These are phyloP conservation scores for Spea bombifrons DNA, from an alignment of 2,113 vertebrate species.

Conservation along the genomic window DNA sequence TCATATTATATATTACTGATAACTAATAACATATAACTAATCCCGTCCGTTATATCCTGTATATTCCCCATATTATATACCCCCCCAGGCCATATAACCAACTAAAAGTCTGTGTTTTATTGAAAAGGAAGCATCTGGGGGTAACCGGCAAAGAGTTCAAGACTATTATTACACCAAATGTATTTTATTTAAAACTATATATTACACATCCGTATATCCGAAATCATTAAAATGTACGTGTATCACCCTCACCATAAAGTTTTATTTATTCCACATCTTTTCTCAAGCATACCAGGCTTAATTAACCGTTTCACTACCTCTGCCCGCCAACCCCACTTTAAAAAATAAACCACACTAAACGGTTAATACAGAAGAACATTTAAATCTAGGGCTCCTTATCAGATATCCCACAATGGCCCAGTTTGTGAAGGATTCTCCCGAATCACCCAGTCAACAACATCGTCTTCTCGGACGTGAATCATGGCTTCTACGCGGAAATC, in stretches of 20 bases:
- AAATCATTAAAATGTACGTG: constrained; percentile 10
- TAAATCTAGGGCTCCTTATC: too few relatives aligned
- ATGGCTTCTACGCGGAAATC: neutral
- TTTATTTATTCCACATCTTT: constrained; percentile 11
- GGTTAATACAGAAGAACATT: neutral
- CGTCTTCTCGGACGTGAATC: neutral
- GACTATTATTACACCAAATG: constrained; percentile 25
- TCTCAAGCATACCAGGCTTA: constrained; percentile 39
- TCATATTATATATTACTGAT: too few relatives aligned
- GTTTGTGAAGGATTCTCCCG: too few relatives aligned
- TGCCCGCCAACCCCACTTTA: neutral
- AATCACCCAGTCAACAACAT: constrained; percentile 29
- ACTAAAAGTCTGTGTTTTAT: too few relatives aligned
- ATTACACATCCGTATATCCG: constrained; percentile 36
- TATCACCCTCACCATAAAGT: constrained; percentile 35
- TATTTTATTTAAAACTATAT: constrained; percentile 49
- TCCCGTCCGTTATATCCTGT: too few relatives aligned
- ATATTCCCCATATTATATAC: too few relatives aligned
- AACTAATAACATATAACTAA: too few relatives aligned
- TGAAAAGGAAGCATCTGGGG: too few relatives aligned
- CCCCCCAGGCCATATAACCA: too few relatives aligned
- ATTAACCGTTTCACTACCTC: constrained; percentile 8
- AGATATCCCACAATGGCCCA: too few relatives aligned
- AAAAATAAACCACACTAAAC: neutral
- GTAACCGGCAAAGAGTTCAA: neutral